Evolutionary conservation across 2,888 invertebrate species (phyloP).

Genomic region (Noctua comes): DNA sequence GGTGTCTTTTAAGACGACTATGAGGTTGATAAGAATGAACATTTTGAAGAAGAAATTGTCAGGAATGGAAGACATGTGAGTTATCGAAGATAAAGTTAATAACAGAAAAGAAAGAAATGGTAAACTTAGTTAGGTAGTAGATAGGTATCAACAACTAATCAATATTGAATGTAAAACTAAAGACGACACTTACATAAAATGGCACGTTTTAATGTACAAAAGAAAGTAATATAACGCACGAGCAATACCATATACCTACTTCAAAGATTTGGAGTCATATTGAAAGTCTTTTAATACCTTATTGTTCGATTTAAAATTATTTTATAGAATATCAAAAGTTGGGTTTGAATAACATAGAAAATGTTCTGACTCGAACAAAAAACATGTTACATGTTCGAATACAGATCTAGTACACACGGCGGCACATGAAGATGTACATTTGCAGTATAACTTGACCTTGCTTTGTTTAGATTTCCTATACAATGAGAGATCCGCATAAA

Average conservation of each 20-base stretch:
- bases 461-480: too few relatives aligned
- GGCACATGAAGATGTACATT: too few relatives aligned
- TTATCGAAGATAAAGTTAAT: neutral
- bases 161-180: neutral
- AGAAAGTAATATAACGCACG: neutral
- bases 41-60: neutral
- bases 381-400: slow-evolving; percentile 16
- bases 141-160: neutral
- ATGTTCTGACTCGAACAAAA: slow-evolving; percentile 21
- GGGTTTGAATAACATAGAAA: neutral
- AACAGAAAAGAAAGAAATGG: neutral
- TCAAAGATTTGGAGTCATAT: neutral
- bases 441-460: too few relatives aligned
- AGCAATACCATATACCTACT: neutral
- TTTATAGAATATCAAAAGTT: slow-evolving; percentile 1
- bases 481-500: too few relatives aligned
- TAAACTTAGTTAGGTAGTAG: neutral
- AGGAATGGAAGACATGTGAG: neutral
- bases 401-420: too few relatives aligned
- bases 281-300: neutral
- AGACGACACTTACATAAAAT: too few relatives aligned
- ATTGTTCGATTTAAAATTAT: slow-evolving; percentile 20
- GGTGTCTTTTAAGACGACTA: neutral
- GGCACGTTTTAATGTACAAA: neutral
- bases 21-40: neutral